These are phyloP conservation scores for Promerops cafer DNA, from an alignment of 2,113 vertebrate genomes.

Conservation along the genomic window DNA sequence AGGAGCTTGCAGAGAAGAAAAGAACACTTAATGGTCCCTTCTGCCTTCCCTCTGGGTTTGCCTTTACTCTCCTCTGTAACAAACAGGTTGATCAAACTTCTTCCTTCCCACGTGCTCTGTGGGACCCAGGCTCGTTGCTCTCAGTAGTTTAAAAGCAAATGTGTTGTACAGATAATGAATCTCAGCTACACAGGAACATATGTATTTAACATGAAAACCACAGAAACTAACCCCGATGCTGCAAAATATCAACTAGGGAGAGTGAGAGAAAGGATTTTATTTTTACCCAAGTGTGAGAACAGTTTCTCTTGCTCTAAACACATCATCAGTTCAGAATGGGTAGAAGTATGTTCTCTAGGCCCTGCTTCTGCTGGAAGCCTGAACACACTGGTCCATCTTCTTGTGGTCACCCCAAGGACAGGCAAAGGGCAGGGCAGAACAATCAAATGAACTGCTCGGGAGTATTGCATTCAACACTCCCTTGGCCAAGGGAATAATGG, in stretches of 20 bases:
- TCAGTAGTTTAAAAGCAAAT: not conserved
- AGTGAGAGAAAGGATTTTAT: not conserved
- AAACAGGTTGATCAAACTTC: not conserved
- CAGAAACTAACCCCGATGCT: not conserved
- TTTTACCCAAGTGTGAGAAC: not conserved
- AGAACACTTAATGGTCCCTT: not conserved
- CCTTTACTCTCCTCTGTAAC: not conserved
- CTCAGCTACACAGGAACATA: not conserved
- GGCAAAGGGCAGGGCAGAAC: not conserved
- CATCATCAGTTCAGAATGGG: not conserved
- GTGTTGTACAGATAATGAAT: not conserved
- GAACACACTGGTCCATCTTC: not conserved
- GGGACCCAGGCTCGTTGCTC: not conserved
- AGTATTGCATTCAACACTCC: not conserved
- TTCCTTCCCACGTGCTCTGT: not conserved
- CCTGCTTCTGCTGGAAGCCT: not conserved
- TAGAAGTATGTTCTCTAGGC: not conserved
- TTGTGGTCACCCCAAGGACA: not conserved
- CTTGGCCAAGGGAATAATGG: not conserved
- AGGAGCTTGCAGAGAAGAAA: not conserved
- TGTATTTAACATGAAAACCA: not conserved
- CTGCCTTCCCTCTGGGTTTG: not conserved
- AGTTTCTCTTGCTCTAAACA: not conserved
- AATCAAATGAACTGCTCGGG: not conserved
- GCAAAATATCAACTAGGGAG: not conserved